Percentiles rank a stretch among this genome's conserved stretches.
phyloP scores from a whole-genome alignment of 2,797 vertebrate genomes.

The Helostoma temminkii region DNA sequence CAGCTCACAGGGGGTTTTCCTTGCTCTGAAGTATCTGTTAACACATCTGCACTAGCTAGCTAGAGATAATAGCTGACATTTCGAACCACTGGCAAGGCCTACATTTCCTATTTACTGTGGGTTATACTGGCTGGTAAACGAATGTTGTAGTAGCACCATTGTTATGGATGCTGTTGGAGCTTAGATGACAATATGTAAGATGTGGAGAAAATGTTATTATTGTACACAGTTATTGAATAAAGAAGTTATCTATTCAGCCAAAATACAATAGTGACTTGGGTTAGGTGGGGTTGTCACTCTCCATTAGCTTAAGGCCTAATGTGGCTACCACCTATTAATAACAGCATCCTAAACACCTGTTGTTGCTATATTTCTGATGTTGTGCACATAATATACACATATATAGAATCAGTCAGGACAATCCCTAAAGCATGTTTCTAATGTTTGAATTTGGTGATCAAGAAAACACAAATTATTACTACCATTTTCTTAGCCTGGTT shows the following conservation, averaged over 20 bases:
- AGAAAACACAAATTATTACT: constrained; percentile 1
- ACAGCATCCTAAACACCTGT: constrained; percentile 3
- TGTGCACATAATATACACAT: background rate
- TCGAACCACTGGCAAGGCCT: constrained; percentile 11
- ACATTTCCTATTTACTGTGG: constrained; percentile 12
- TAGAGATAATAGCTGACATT: constrained; percentile 48
- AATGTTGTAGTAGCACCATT: background rate
- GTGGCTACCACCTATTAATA: background rate
- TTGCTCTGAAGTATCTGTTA: constrained; percentile 58
- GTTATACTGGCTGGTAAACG: constrained; percentile 1
- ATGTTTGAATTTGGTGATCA: background rate
- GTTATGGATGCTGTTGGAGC: background rate
- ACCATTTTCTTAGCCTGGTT: background rate
- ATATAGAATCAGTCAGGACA: background rate
- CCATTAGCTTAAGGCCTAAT: no score
- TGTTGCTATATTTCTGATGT: constrained; percentile 9
- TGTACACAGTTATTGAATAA: no score
- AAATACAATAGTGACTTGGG: no score
- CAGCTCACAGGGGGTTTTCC: constrained; percentile 70
- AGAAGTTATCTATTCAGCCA: no score
- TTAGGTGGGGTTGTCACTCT: no score
- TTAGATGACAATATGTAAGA: background rate
- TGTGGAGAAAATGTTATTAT: no score
- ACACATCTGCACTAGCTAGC: constrained; percentile 65
- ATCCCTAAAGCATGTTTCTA: background rate